A percentile compares a stretch with the other conserved stretches of the same genome.
phyloP scores from a whole-genome alignment of 2,113 vertebrate species.

The Camelus bactrianus region DNA sequence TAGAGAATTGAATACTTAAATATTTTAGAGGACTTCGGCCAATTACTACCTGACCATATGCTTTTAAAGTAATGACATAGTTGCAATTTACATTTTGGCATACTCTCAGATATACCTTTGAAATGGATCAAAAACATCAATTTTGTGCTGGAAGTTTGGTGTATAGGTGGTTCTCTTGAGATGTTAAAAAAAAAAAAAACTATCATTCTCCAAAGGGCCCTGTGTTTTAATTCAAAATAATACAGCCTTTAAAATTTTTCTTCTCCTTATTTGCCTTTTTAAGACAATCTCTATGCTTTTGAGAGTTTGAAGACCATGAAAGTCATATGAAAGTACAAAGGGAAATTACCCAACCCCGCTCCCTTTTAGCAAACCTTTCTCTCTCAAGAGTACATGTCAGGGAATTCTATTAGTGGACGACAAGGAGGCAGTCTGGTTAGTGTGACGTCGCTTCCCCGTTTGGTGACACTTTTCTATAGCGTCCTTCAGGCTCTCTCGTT shows the following conservation, averaged over 20 bases:
- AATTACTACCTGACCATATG: not conserved
- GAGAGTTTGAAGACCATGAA: constrained; percentile 26
- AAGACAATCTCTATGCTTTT: not conserved
- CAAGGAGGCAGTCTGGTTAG: constrained; percentile 43
- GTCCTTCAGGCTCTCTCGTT: constrained; percentile 66
- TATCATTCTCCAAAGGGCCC: constrained; percentile 13
- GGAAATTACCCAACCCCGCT: not conserved
- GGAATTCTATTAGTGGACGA: constrained; percentile 56
- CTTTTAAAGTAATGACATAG: constrained; percentile 46
- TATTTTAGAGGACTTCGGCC: constrained; percentile 8
- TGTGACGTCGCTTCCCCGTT: not conserved
- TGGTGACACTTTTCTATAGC: constrained; percentile 59
- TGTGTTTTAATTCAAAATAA: constrained; percentile 54
- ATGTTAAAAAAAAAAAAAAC: constrained; percentile 29
- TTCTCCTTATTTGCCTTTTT: constrained; percentile 23
- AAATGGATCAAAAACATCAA: constrained; percentile 15
- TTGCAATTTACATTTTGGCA: not conserved
- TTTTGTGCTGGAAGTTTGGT: constrained; percentile 48
- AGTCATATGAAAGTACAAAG: constrained; percentile 59
- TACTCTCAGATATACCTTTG: not conserved
- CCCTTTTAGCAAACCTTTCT: not conserved
- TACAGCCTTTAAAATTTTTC: not conserved
- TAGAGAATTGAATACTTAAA: constrained; percentile 12
- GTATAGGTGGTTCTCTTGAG: not conserved
- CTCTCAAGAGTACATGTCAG: constrained; percentile 44